Conservation (phyloP, 2,888 invertebrate species). For the Drosophila neonasuta region DNA sequence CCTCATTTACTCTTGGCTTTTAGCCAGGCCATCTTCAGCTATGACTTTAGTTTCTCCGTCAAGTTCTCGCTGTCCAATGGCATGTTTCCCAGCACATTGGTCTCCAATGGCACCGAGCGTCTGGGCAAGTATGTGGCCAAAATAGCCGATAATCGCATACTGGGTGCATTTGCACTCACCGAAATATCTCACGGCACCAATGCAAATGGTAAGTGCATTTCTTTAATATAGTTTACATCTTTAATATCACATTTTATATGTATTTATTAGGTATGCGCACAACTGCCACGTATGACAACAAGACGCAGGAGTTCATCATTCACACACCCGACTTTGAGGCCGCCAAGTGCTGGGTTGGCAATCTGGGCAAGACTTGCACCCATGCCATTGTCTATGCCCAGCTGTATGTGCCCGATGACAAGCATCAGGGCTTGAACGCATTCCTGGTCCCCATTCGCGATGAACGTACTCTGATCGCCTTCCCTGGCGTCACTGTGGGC, state of each 20-base stretch:
- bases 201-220: slow-evolving; percentile 81
- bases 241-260: neutral
- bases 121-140: slow-evolving; percentile 84
- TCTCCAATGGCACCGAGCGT: slow-evolving; percentile 86
- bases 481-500: slow-evolving; percentile 92
- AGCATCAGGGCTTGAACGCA: slow-evolving; percentile 92
- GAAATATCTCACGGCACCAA: slow-evolving; percentile 96
- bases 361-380: slow-evolving; percentile 89
- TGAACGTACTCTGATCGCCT: slow-evolving; percentile 87
- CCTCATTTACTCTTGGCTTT: slow-evolving; percentile 83
- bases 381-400: slow-evolving; percentile 95
- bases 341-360: slow-evolving; percentile 89
- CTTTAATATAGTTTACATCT: neutral
- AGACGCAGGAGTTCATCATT: slow-evolving; percentile 88
- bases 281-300: slow-evolving; percentile 90
- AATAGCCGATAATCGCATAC: slow-evolving; percentile 82
- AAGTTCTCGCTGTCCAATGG: slow-evolving; percentile 87
- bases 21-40: slow-evolving; percentile 84
- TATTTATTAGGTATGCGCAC: slow-evolving; percentile 87
- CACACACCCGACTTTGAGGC: slow-evolving; percentile 90
- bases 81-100: slow-evolving; percentile 86
- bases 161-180: slow-evolving; percentile 92
- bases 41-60: slow-evolving; percentile 85
- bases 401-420: slow-evolving; percentile 89
- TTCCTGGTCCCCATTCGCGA: slow-evolving; percentile 94